Evolutionary conservation across 2,888 invertebrate genomes (phyloP).

Genomic region (Caenorhabditis sp.): DNA sequence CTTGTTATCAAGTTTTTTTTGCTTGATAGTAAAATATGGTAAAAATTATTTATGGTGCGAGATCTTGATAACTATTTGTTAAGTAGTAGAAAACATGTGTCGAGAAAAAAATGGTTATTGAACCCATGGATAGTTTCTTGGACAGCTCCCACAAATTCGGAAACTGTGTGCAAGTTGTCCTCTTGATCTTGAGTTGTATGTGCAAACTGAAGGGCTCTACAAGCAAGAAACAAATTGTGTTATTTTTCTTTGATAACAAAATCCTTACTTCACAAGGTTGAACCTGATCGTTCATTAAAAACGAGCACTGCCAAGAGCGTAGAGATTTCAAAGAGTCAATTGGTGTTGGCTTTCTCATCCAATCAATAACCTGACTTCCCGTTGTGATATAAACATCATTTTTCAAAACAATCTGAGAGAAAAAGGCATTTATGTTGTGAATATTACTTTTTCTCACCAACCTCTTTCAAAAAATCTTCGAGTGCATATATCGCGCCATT

Average conservation of each 20-base stretch:
- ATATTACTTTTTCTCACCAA: slow-evolving; percentile 11
- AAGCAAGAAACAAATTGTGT: neutral
- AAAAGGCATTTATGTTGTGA: neutral
- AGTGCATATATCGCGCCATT: slow-evolving; percentile 61
- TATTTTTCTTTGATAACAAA: slow-evolving; percentile 9
- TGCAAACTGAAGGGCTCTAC: slow-evolving; percentile 63
- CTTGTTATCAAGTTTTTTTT: neutral
- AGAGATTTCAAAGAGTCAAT: slow-evolving; percentile 49
- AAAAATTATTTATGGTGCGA: neutral
- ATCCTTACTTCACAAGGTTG: slow-evolving; percentile 63
- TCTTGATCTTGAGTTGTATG: slow-evolving; percentile 46
- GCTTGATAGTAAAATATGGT: neutral
- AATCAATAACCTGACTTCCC: slow-evolving; percentile 62
- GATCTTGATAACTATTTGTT: neutral
- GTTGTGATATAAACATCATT: slow-evolving; percentile 67
- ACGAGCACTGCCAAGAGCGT: slow-evolving; percentile 65
- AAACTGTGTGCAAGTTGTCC: slow-evolving; percentile 60
- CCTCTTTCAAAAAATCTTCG: slow-evolving; percentile 61
- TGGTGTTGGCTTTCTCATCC: slow-evolving; percentile 64
- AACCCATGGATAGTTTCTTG: slow-evolving; percentile 65
- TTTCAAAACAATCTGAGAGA: slow-evolving; percentile 53
- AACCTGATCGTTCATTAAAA: slow-evolving; percentile 43
- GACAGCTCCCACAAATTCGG: slow-evolving; percentile 68
- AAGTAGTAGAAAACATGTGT: neutral
- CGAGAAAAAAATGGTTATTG: slow-evolving; percentile 9